phyloP scores from a whole-genome alignment of 2,797 vertebrate genomes.

The Tragopan temminckii region DNA sequence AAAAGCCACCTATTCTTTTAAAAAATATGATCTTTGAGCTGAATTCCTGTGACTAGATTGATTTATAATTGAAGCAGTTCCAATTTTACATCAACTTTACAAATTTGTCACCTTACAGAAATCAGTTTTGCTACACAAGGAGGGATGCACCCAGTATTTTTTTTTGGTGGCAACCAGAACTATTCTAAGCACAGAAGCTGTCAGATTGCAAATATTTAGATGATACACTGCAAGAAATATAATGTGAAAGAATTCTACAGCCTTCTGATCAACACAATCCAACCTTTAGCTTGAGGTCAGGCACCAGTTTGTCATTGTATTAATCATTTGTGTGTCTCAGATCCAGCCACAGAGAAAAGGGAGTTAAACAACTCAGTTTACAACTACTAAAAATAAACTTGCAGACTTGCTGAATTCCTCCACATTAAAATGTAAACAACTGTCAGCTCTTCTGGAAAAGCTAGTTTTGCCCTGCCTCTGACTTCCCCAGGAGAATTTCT shows the following conservation, averaged over 20 bases:
- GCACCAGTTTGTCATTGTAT: constrained; percentile 47
- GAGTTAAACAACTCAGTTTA: constrained; percentile 79
- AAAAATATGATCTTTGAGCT: neutral
- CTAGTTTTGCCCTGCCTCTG: constrained; percentile 72
- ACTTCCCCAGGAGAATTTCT: constrained; percentile 74
- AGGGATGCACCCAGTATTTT: neutral
- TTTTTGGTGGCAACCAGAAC: neutral
- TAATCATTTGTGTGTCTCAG: constrained; percentile 74
- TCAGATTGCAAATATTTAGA: constrained; percentile 53
- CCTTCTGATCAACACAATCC: constrained; percentile 25
- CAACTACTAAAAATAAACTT: constrained; percentile 82
- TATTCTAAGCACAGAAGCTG: constrained; percentile 37
- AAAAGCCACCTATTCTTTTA: neutral
- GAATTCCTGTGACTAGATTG: neutral
- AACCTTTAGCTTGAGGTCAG: constrained; percentile 32
- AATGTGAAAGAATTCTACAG: constrained; percentile 48
- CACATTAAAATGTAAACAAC: constrained; percentile 80
- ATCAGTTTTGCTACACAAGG: neutral
- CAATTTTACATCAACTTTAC: neutral
- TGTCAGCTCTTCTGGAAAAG: constrained; percentile 77
- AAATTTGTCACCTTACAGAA: neutral
- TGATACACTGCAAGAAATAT: constrained; percentile 44
- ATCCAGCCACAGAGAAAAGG: constrained; percentile 47
- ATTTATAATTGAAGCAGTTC: neutral
- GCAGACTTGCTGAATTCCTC: constrained; percentile 77